Evolutionary conservation across 2,113 vertebrate genomes (phyloP), one percentile per base, ranked within the genome.

Genomic region (Lates calcarifer): DNA sequence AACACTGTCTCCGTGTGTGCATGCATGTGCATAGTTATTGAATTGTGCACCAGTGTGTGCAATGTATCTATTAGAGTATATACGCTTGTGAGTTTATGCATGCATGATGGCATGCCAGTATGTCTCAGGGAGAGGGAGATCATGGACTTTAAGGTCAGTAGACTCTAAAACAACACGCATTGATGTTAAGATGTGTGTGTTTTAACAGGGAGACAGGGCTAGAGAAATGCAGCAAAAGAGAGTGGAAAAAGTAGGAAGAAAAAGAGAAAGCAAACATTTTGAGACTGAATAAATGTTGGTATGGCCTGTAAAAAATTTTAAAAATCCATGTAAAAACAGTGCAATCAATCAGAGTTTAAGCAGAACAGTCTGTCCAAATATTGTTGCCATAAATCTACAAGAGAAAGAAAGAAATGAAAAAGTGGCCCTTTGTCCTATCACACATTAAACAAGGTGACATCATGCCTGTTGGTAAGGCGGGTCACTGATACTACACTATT

Each of bases 401-500:
- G 26, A 26, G 13, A 17, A 68, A 53, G 26, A 43, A 64, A 41
- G n/a, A 28, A 5, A 61, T n/a, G 2, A n/a, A 22, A 39, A 58
- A 31, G 0, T 65, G 53, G 47, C 33, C 20, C 37, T 63, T 63
- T 56, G 56, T 81, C 75, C 72, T 85, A 89, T 91, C 88, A 55
- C 62, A 55, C 47, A 41, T 84, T 53, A 70, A 81, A 82, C 28
- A 71, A 74, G 53, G 57, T 91, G 89, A 93, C 86, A 77, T 94
- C 89, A 93, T 87, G 64, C 5, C 58, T 88, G 72, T 75, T 81
- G 28, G 79, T 82, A 78, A 86, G 49, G 80, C 28, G 1, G 53
- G 20, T 80, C 67, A 60, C 64, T 90, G 87, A 91, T 91, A 91
- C 91, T 89, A 86, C 74, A 91, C 87, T 90, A 43, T 82, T 87